Evolutionary conservation across 2,888 invertebrate genomes (phyloP).

Genomic region (Hydraecia micacea): DNA sequence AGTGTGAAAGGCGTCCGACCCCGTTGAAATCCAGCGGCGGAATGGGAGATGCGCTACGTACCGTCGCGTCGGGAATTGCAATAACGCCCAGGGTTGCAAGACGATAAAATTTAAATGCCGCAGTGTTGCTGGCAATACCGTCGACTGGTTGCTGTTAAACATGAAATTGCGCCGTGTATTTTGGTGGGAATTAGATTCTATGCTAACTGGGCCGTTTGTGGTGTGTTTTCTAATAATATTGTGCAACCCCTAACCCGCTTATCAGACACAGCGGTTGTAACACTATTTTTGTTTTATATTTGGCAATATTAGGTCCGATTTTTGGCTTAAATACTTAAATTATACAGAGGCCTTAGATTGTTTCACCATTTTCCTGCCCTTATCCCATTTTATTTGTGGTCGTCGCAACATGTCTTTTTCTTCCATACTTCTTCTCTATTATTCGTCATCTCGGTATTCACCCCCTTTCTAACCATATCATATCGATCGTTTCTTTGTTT

Average conservation of each 20-base stretch:
- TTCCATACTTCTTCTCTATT: background rate
- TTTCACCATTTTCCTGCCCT: no score
- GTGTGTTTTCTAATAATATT: slow-evolving; percentile 4
- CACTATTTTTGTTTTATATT: background rate
- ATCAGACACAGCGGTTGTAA: background rate
- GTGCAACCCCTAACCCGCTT: background rate
- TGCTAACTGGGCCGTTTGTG: slow-evolving; percentile 24
- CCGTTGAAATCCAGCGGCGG: slow-evolving; percentile 62
- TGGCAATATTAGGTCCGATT: background rate
- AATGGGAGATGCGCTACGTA: slow-evolving; percentile 60
- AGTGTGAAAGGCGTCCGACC: slow-evolving; percentile 61
- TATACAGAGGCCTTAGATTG: no score
- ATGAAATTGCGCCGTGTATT: slow-evolving; percentile 33
- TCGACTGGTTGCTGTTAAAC: slow-evolving; percentile 45
- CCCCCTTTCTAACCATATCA: no score
- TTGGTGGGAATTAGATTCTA: slow-evolving; percentile 43
- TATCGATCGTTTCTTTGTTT: no score
- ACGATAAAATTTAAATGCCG: slow-evolving; percentile 50
- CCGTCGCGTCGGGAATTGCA: slow-evolving; percentile 61
- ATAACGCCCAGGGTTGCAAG: slow-evolving; percentile 65
- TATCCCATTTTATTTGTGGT: background rate
- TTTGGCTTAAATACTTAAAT: background rate
- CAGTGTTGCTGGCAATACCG: slow-evolving; percentile 42
- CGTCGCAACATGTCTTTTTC: background rate
- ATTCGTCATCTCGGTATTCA: no score